Percentiles rank a stretch among this genome's conserved stretches.
phyloP scores from a whole-genome alignment of 2,888 invertebrate species.

The Onchidella celtica region DNA sequence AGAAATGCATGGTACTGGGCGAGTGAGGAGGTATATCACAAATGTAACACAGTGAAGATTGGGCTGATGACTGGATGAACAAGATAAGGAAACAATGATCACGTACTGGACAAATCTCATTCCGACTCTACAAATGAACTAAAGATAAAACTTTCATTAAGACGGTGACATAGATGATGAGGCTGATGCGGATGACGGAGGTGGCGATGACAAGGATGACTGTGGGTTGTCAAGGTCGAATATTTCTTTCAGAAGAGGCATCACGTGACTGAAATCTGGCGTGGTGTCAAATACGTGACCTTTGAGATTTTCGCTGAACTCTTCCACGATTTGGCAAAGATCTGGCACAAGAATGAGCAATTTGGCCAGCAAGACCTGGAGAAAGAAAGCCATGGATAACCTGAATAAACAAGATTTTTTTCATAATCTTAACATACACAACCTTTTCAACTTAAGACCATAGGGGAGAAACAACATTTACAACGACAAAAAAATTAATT shows the following conservation, averaged over 20 bases:
- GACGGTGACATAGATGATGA: conserved; percentile 1
- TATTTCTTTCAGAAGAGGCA: conserved; percentile 68
- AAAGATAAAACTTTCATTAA: background rate
- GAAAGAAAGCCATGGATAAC: background rate
- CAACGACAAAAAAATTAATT: too few relatives aligned
- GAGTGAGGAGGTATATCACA: too few relatives aligned
- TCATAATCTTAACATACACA: too few relatives aligned
- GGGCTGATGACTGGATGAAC: background rate
- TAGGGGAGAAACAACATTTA: too few relatives aligned
- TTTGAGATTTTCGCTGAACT: conserved; percentile 64
- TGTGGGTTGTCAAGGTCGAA: conserved; percentile 59
- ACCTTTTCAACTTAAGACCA: too few relatives aligned
- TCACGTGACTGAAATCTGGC: conserved; percentile 59
- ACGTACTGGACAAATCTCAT: too few relatives aligned
- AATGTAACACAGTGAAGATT: background rate
- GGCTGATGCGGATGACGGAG: background rate
- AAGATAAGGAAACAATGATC: background rate
- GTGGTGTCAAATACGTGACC: conserved; percentile 61
- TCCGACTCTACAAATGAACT: background rate
- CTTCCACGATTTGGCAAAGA: conserved; percentile 67
- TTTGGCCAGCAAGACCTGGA: conserved; percentile 65
- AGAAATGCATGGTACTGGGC: too few relatives aligned
- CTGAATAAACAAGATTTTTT: too few relatives aligned
- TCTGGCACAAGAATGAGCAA: conserved; percentile 70
- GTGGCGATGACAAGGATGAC: conserved; percentile 2